Evolutionary conservation across 2,888 invertebrate species (phyloP).

Genomic region (Callosobruchus maculatus): DNA sequence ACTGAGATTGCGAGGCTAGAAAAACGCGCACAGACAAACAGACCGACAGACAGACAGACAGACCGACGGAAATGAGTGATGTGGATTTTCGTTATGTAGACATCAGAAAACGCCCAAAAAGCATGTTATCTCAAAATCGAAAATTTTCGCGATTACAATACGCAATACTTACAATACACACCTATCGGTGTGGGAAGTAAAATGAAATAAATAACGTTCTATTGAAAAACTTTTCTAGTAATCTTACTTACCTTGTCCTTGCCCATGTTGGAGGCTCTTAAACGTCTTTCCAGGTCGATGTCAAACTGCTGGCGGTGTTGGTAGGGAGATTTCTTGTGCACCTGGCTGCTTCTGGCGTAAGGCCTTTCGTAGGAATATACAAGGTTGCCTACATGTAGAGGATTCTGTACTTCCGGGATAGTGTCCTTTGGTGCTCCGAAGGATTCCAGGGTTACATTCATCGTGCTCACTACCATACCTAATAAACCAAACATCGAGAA

Average conservation of each 20-base stretch:
- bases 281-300: neutral
- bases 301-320: neutral
- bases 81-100: no score
- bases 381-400: conserved; percentile 52
- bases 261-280: neutral
- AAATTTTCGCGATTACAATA: no score
- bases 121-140: no score
- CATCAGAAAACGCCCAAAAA: no score
- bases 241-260: neutral
- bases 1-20: no score
- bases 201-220: no score
- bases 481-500: conserved; percentile 4
- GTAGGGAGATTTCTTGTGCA: conserved; percentile 13
- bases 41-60: no score
- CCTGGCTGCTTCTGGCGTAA: conserved; percentile 36
- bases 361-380: conserved; percentile 54
- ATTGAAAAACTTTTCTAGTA: no score
- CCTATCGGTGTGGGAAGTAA: no score
- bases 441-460: conserved; percentile 52
- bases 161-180: no score
- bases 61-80: no score
- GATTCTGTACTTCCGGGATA: conserved; percentile 45
- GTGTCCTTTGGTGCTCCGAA: conserved; percentile 44
- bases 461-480: conserved; percentile 45
- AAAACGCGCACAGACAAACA: no score